Evolutionary conservation across 2,113 vertebrate genomes (phyloP).

Genomic region (Epinephelus moara): DNA sequence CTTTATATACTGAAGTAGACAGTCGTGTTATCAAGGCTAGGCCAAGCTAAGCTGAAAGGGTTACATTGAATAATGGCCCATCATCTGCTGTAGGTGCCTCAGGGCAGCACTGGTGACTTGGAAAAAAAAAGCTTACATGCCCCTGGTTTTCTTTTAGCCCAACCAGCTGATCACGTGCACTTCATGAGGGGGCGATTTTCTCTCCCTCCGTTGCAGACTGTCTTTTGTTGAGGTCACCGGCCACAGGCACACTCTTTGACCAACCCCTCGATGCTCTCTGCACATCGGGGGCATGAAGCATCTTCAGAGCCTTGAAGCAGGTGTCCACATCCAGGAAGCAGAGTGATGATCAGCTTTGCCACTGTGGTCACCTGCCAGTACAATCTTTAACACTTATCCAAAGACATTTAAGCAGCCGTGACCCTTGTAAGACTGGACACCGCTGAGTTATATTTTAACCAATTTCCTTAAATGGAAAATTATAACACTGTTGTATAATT

Average conservation of each 20-base stretch:
- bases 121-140: conserved; percentile 24
- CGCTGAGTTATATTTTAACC: conserved; percentile 48
- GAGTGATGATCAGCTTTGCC: conserved; percentile 27
- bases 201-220: conserved; percentile 3
- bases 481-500: conserved; percentile 63
- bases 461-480: conserved; percentile 47
- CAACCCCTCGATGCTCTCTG: conserved; percentile 1
- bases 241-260: conserved; percentile 2
- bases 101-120: conserved; percentile 40
- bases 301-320: conserved; percentile 40
- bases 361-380: conserved; percentile 32
- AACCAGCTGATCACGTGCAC: conserved; percentile 43
- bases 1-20: conserved; percentile 13
- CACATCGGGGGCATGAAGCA: conserved; percentile 1
- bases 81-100: conserved; percentile 46
- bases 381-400: conserved; percentile 68
- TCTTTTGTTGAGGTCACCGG: conserved; percentile 40
- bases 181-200: conserved; percentile 11
- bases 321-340: conserved; percentile 42
- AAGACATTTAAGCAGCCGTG: conserved; percentile 65
- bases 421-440: conserved; percentile 27
- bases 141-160: conserved; percentile 41
- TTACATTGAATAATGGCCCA: conserved; percentile 30
- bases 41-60: conserved; percentile 27
- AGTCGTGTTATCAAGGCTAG: conserved; percentile 20